Conservation (phyloP, 2,113 vertebrate species). For the Raja brachyura region DNA sequence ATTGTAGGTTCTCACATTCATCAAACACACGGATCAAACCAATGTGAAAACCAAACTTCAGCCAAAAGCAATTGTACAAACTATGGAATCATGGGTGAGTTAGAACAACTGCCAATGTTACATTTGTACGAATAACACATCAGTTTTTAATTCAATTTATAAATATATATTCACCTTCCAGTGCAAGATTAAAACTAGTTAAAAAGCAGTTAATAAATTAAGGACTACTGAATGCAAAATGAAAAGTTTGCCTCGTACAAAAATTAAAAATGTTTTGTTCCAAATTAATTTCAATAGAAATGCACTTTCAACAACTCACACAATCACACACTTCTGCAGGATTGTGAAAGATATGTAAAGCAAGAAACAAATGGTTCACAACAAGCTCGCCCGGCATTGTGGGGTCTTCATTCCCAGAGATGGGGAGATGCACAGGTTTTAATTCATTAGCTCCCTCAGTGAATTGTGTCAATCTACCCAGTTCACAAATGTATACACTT, state of each 20-base stretch:
- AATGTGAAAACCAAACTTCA: not conserved
- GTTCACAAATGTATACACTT: not conserved
- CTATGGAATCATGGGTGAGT: not conserved
- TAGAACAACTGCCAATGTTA: not conserved
- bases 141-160: constrained; percentile 9
- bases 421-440: not conserved
- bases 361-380: not conserved
- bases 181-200: constrained; percentile 11
- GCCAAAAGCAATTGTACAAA: not conserved
- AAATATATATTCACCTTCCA: not conserved
- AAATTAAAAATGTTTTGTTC: not conserved
- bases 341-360: not conserved
- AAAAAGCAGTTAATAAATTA: constrained; percentile 20
- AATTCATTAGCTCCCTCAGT: not conserved
- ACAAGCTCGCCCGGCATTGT: not conserved
- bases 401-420: not conserved
- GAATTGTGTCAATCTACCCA: not conserved
- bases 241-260: not conserved
- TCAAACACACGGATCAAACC: not conserved
- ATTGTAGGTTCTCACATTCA: not conserved
- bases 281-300: not conserved
- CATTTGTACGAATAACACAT: not conserved
- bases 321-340: not conserved
- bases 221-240: not conserved
- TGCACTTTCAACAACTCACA: not conserved